These are phyloP conservation scores for Suricata suricatta DNA, from an alignment of 2,113 vertebrate genomes.

Conservation along the genomic window DNA sequence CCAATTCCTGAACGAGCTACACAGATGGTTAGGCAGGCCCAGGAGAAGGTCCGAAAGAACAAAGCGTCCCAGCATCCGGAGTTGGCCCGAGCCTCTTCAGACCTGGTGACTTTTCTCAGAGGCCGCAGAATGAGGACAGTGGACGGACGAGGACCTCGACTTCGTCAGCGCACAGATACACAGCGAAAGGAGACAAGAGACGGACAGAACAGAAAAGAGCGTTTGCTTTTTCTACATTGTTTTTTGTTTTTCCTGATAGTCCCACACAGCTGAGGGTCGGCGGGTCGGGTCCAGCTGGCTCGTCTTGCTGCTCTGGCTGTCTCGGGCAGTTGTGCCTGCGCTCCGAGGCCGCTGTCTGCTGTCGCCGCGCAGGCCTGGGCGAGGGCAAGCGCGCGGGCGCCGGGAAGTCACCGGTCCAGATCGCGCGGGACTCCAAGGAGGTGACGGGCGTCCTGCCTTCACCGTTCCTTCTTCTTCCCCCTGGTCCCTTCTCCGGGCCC, in stretches of 20 bases:
- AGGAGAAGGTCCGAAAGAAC: constrained; percentile 63
- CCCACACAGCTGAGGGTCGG: constrained; percentile 84
- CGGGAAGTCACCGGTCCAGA: background rate
- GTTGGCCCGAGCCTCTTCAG: background rate
- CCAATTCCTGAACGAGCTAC: constrained; percentile 63
- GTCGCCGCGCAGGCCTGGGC: background rate
- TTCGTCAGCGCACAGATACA: constrained; percentile 82
- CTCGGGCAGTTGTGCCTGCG: background rate
- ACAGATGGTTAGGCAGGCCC: constrained; percentile 77
- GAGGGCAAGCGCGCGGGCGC: background rate
- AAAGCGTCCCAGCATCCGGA: background rate
- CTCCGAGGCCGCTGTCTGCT: constrained; percentile 80
- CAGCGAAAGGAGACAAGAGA: constrained; percentile 79
- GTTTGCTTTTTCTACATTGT: constrained; percentile 81
- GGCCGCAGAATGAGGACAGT: constrained; percentile 82
- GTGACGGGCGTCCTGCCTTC: constrained; percentile 63
- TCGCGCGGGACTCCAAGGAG: background rate
- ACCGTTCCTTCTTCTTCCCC: constrained; percentile 22
- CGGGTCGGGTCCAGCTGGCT: constrained; percentile 31
- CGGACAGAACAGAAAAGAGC: constrained; percentile 85
- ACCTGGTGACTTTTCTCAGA: constrained; percentile 77
- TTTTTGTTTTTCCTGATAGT: constrained; percentile 83
- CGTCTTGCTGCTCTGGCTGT: constrained; percentile 1
- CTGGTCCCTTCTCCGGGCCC: constrained; percentile 48
- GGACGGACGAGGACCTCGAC: constrained; percentile 86